Evolutionary conservation across 2,113 vertebrate genomes (phyloP).

Genomic region (Apaloderma vittatum): DNA sequence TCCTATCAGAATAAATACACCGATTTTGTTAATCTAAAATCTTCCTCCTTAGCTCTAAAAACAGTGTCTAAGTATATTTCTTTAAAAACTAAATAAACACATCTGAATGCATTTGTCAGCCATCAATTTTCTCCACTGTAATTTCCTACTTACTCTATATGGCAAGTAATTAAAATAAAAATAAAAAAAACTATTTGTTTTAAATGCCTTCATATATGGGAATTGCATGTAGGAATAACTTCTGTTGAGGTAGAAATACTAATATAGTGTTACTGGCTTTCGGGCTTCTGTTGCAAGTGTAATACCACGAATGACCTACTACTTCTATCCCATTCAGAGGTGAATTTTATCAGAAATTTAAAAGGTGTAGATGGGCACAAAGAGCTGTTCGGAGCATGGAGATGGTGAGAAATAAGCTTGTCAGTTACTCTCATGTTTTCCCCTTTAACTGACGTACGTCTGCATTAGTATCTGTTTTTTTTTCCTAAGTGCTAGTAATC

Average conservation of each 20-base stretch:
- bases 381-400: neutral
- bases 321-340: constrained; percentile 10
- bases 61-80: neutral
- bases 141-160: neutral
- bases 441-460: neutral
- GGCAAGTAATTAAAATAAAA: neutral
- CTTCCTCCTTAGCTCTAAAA: neutral
- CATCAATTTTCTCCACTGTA: neutral
- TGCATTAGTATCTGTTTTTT: neutral
- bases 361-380: neutral
- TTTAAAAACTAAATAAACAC: neutral
- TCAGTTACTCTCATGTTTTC: neutral
- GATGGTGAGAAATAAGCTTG: constrained; percentile 37
- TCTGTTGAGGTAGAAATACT: neutral
- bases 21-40: neutral
- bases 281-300: neutral
- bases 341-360: constrained; percentile 30
- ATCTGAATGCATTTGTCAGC: neutral
- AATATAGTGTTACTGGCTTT: neutral
- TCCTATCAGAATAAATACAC: neutral
- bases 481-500: neutral
- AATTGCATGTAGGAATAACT: neutral
- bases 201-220: neutral
- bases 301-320: neutral
- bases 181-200: neutral